These are phyloP conservation scores for Butastur rufipennis DNA, from an alignment of 2,113 vertebrate genomes.

Conservation along the genomic window DNA sequence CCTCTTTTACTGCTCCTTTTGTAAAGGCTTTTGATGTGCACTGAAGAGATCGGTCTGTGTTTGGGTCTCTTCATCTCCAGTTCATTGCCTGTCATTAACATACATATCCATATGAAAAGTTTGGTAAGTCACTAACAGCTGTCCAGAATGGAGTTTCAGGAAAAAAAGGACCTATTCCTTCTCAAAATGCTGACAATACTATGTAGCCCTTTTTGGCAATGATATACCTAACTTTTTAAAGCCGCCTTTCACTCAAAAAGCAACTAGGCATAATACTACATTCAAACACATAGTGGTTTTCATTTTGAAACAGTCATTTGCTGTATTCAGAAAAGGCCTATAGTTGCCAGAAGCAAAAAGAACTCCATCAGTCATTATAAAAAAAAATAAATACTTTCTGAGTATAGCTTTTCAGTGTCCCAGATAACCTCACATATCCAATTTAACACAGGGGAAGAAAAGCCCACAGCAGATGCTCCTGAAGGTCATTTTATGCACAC, in stretches of 20 bases:
- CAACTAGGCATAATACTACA: slow-evolving; percentile 89
- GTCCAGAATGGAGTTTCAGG: slow-evolving; percentile 89
- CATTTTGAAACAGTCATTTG: slow-evolving; percentile 85
- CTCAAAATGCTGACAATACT: slow-evolving; percentile 97
- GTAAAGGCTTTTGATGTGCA: slow-evolving; percentile 98
- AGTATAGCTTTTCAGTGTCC: slow-evolving; percentile 65
- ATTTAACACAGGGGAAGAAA: slow-evolving; percentile 26
- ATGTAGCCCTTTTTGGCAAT: slow-evolving; percentile 96
- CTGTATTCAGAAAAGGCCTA: slow-evolving; percentile 78
- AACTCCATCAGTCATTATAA: slow-evolving; percentile 76
- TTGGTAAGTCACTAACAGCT: slow-evolving; percentile 98
- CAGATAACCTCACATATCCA: slow-evolving; percentile 66
- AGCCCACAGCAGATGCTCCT: slow-evolving; percentile 63
- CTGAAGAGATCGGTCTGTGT: slow-evolving; percentile 94
- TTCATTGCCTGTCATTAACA: slow-evolving; percentile 99
- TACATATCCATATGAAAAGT: slow-evolving; percentile 99
- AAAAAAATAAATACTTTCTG: slow-evolving; percentile 50
- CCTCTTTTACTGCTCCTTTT: slow-evolving; percentile 99
- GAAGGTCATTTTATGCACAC: slow-evolving; percentile 36
- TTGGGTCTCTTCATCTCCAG: slow-evolving; percentile 98
- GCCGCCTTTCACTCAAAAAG: slow-evolving; percentile 92
- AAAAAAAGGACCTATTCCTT: slow-evolving; percentile 87
- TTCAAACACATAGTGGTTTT: slow-evolving; percentile 85
- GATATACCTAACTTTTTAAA: slow-evolving; percentile 99
- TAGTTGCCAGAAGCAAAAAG: slow-evolving; percentile 75